These are phyloP conservation scores for Phylloscopus trochilus DNA, from an alignment of 2,113 vertebrate species.

Conservation along the genomic window DNA sequence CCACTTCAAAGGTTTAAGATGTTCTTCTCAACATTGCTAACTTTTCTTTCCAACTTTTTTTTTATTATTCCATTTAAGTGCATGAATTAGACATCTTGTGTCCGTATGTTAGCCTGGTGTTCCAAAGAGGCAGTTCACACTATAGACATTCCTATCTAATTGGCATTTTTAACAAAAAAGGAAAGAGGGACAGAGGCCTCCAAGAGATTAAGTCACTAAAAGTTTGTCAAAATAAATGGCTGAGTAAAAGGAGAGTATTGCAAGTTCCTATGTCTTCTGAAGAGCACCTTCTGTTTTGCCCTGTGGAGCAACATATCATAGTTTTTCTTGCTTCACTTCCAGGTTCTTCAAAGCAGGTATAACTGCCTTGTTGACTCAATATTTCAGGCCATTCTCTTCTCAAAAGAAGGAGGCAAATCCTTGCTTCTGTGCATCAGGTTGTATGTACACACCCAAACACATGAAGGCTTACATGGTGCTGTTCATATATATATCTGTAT, in stretches of 20 bases:
- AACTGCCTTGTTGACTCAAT: neutral
- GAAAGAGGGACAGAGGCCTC: neutral
- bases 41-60: neutral
- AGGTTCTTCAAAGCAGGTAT: neutral
- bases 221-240: neutral
- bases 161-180: neutral
- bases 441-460: neutral
- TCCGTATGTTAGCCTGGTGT: neutral
- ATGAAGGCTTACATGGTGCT: rapidly evolving
- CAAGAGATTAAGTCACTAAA: neutral
- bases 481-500: neutral
- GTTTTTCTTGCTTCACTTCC: neutral
- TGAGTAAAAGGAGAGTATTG: neutral
- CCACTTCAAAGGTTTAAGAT: neutral
- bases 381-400: neutral
- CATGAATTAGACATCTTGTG: neutral
- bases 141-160: neutral
- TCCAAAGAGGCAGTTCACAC: neutral
- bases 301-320: neutral
- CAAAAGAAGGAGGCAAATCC: neutral
- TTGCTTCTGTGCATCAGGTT: neutral
- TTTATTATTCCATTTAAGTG: neutral
- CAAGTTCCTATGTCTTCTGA: neutral
- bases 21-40: neutral
- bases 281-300: neutral